Evolutionary conservation across 2,113 vertebrate species (phyloP).

Genomic region (Tragelaphus strepsiceros): DNA sequence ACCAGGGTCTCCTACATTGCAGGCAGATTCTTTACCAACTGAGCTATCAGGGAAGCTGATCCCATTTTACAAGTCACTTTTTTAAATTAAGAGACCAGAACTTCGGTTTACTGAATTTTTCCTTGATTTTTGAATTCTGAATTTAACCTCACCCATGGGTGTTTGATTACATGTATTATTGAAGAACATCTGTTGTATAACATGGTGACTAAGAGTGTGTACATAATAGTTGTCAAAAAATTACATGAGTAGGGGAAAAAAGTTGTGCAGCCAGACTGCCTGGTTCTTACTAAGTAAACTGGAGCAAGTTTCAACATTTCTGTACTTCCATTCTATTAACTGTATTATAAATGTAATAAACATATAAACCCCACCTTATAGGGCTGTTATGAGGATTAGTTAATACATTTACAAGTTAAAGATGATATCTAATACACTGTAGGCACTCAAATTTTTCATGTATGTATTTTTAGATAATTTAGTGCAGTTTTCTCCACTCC

Average conservation of each 20-base stretch:
- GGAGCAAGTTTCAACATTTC: not conserved
- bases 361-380: not conserved
- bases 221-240: not conserved
- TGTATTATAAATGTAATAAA: not conserved
- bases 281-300: not conserved
- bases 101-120: not conserved
- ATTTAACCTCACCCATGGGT: not conserved
- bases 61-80: not conserved
- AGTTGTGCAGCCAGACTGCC: not conserved
- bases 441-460: not conserved
- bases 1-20: too few species aligned
- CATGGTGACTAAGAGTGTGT: not conserved
- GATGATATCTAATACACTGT: not conserved
- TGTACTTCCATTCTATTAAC: not conserved
- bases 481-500: not conserved
- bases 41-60: not conserved
- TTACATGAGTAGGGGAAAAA: not conserved
- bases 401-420: not conserved
- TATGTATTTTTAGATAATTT: not conserved
- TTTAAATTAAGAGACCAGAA: not conserved
- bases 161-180: not conserved
- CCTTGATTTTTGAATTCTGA: not conserved
- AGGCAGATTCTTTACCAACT: too few species aligned
- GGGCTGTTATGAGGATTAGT: not conserved
- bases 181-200: not conserved